Percentiles rank a stretch among this genome's conserved stretches.
Evolutionary conservation across 2,113 vertebrate genomes (phyloP).

Genomic region (Calidris pugnax): DNA sequence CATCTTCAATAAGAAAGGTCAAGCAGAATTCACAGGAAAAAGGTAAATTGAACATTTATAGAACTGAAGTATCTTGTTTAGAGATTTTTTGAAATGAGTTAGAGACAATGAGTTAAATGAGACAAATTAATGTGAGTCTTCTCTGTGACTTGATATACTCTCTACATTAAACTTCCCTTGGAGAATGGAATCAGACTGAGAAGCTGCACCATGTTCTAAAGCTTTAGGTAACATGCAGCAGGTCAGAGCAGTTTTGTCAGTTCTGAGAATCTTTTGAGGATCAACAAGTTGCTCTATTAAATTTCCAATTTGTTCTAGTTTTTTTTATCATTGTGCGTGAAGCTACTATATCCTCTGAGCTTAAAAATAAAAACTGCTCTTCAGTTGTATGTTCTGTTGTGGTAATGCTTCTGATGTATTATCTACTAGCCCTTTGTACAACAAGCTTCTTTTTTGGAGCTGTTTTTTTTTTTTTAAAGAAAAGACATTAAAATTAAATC

Average conservation of each 20-base stretch:
- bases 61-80: neutral
- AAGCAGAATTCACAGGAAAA: conserved; percentile 95
- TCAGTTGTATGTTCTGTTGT: neutral
- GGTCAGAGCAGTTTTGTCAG: neutral
- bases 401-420: neutral
- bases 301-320: neutral
- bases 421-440: neutral
- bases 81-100: neutral
- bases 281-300: neutral
- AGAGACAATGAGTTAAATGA: no score
- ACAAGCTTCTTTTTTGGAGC: neutral
- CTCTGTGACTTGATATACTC: neutral
- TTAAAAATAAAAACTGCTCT: neutral
- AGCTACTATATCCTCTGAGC: neutral
- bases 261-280: neutral
- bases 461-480: neutral
- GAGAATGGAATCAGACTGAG: neutral
- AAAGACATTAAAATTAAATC: neutral
- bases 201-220: neutral
- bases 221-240: neutral
- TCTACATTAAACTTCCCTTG: neutral
- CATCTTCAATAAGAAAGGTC: conserved; percentile 95
- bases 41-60: conserved; percentile 75
- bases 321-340: neutral
- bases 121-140: neutral